Conservation (phyloP, 2,888 invertebrate genomes). For the Fissipunctia ypsillon region DNA sequence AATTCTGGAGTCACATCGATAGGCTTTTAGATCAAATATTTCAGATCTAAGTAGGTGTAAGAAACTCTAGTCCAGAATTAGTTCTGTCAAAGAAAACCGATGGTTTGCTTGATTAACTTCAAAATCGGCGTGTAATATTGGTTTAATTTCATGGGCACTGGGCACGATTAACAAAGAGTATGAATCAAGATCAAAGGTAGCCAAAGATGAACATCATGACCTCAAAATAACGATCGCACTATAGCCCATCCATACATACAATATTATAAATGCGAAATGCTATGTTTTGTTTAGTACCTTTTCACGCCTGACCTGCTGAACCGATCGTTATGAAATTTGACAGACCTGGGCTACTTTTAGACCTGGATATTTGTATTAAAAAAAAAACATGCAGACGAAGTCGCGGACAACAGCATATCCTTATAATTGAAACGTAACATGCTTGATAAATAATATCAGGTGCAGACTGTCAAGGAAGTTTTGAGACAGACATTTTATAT, state of each 20-base stretch:
- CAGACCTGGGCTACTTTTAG: not conserved
- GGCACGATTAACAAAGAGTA: not conserved
- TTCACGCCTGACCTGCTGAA: not conserved
- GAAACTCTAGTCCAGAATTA: not conserved
- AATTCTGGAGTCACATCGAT: not conserved
- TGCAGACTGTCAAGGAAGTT: slow-evolving; percentile 12
- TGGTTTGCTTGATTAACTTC: not conserved
- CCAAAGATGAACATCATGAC: not conserved
- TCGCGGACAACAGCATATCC: too few relatives aligned
- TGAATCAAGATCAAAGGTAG: slow-evolving; percentile 12
- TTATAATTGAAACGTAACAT: not conserved
- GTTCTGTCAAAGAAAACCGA: slow-evolving; percentile 1
- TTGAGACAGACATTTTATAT: slow-evolving; percentile 17
- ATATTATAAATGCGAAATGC: not conserved
- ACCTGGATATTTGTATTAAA: not conserved
- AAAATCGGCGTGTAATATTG: slow-evolving; percentile 14
- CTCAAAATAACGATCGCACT: slow-evolving; percentile 5
- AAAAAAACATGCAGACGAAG: not conserved
- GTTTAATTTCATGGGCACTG: slow-evolving; percentile 13
- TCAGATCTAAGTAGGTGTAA: not conserved
- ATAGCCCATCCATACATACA: not conserved
- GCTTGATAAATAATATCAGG: slow-evolving; percentile 17
- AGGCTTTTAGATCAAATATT: not conserved
- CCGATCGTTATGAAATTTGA: not conserved
- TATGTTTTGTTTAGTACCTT: not conserved